These are phyloP conservation scores for Euwallacea fornicatus DNA, from an alignment of 1,140 invertebrate species.

Conservation along the genomic window DNA sequence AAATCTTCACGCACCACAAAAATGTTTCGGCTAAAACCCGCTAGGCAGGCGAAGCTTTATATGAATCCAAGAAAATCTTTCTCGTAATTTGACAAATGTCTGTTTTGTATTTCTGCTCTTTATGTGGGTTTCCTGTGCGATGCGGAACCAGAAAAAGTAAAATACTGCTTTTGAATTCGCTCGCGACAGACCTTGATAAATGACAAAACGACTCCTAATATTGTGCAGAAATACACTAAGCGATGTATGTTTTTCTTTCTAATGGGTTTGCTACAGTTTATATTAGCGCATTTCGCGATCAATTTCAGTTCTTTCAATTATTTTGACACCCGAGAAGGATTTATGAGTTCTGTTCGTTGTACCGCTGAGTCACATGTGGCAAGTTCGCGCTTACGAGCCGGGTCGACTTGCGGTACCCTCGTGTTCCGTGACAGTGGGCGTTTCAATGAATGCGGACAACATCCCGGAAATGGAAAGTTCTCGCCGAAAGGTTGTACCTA, in stretches of 20 bases:
- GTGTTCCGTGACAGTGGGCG: too few species aligned
- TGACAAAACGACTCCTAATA: slow-evolving; percentile 18
- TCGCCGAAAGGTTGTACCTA: too few species aligned
- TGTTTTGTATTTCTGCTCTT: slow-evolving; percentile 28
- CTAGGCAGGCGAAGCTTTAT: slow-evolving; percentile 28
- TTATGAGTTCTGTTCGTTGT: too few species aligned
- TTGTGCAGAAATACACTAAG: slow-evolving; percentile 12
- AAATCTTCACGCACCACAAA: slow-evolving; percentile 28
- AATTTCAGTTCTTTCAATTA: neutral
- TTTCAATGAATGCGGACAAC: too few species aligned
- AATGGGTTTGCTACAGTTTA: slow-evolving; percentile 12
- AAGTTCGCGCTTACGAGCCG: too few species aligned
- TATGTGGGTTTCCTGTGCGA: slow-evolving; percentile 25
- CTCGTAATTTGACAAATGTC: slow-evolving; percentile 36
- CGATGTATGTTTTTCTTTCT: slow-evolving; percentile 11
- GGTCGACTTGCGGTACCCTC: too few species aligned
- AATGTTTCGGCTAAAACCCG: slow-evolving; percentile 24
- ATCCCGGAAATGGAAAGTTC: too few species aligned
- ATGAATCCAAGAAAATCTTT: slow-evolving; percentile 36
- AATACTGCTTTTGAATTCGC: slow-evolving; percentile 13
- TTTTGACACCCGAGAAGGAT: too few species aligned
- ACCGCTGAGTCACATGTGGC: too few species aligned
- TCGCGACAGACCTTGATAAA: slow-evolving; percentile 23
- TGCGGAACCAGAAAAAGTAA: slow-evolving; percentile 18
- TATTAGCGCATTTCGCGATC: neutral